phyloP scores from a whole-genome alignment of 2,888 invertebrate genomes.

The Busseola fusca region DNA sequence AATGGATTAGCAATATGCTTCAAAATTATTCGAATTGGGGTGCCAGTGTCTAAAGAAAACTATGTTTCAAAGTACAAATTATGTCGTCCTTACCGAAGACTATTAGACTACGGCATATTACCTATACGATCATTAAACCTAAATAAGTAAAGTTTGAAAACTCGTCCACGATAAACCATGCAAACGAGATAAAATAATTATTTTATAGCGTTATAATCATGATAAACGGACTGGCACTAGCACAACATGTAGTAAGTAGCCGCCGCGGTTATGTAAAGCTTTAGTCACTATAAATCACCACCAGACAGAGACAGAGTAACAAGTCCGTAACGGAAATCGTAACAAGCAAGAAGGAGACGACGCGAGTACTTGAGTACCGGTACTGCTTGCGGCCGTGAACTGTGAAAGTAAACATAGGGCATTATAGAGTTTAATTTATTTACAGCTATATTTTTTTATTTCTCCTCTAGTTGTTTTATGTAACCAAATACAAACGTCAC shows the following conservation, averaged over 20 bases:
- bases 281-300: constrained; percentile 80
- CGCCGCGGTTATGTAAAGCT: constrained; percentile 72
- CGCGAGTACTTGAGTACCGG: constrained; percentile 54
- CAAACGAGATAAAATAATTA: constrained; percentile 81
- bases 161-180: constrained; percentile 63
- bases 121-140: constrained; percentile 33
- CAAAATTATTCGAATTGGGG: not conserved
- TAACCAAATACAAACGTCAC: constrained; percentile 49
- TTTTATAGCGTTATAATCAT: constrained; percentile 81
- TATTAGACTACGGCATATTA: constrained; percentile 9
- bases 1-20: not conserved
- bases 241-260: constrained; percentile 79
- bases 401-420: constrained; percentile 80
- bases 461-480: constrained; percentile 52
- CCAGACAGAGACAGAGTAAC: constrained; percentile 69
- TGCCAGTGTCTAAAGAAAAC: constrained; percentile 3
- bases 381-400: constrained; percentile 79
- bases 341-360: constrained; percentile 63
- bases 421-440: constrained; percentile 72
- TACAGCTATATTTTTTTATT: constrained; percentile 68
- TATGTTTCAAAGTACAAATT: constrained; percentile 10
- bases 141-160: constrained; percentile 55
- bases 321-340: constrained; percentile 44
- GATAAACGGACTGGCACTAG: constrained; percentile 77
- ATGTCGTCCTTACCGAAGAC: not conserved